Evolutionary conservation across 2,113 vertebrate species (phyloP).

Genomic region (Vireo altiloquus): DNA sequence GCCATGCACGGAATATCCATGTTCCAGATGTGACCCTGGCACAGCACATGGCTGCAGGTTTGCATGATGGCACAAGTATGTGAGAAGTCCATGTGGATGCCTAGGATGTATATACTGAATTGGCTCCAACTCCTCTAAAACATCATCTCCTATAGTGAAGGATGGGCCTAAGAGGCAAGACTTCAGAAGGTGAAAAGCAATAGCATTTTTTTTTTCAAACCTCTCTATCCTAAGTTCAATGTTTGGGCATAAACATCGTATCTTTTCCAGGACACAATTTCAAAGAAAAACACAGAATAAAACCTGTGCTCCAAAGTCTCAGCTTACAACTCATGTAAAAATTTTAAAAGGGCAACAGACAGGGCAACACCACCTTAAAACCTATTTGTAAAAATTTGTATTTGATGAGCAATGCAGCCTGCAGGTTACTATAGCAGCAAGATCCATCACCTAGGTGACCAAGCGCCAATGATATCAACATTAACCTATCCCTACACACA

Average conservation of each 20-base stretch:
- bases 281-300: not conserved
- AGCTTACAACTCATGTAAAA: not conserved
- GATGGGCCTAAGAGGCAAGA: not conserved
- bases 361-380: not conserved
- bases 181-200: not conserved
- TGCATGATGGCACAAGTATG: not conserved
- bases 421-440: constrained; percentile 49
- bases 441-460: constrained; percentile 55
- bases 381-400: not conserved
- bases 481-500: not conserved
- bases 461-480: not conserved
- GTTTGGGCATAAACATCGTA: not conserved
- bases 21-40: not conserved
- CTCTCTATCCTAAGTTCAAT: not conserved
- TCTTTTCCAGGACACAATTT: not conserved
- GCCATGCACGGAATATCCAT: not conserved
- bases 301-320: not conserved
- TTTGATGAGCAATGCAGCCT: not conserved
- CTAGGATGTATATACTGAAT: not conserved
- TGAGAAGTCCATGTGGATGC: not conserved
- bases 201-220: not conserved
- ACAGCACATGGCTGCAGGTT: not conserved
- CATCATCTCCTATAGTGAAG: not conserved
- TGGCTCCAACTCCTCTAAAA: not conserved
- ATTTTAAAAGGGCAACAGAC: not conserved